A percentile compares a stretch with the other conserved stretches of the same genome.
Evolutionary conservation across 2,888 invertebrate genomes (phyloP).

Genomic region (Lasiommata megera): DNA sequence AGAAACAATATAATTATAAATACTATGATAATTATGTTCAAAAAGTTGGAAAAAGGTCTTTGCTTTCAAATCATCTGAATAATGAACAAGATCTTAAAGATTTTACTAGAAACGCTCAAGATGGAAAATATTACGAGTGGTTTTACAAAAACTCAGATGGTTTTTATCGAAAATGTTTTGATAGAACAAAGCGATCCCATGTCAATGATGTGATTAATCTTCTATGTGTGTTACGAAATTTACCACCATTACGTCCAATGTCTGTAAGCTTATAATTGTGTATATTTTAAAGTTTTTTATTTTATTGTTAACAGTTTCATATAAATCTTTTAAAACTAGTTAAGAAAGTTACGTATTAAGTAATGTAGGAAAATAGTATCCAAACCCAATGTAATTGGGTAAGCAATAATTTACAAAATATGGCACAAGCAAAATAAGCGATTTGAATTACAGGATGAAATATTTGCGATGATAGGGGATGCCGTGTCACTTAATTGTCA

Average conservation of each 20-base stretch:
- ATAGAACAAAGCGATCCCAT: slow-evolving; percentile 37
- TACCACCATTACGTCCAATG: slow-evolving; percentile 38
- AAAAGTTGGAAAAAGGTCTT: not conserved
- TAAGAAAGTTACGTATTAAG: too few species aligned
- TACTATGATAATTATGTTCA: not conserved
- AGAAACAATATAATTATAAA: not conserved
- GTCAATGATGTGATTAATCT: slow-evolving; percentile 31
- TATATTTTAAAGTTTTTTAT: not conserved
- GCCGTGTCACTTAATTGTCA: slow-evolving; percentile 41
- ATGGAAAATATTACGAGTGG: slow-evolving; percentile 36
- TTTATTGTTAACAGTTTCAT: too few species aligned
- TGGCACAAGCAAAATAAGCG: too few species aligned
- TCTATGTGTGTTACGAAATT: slow-evolving; percentile 38
- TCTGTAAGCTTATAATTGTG: slow-evolving; percentile 36
- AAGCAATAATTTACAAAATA: too few species aligned
- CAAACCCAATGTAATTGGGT: too few species aligned
- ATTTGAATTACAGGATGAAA: slow-evolving; percentile 42
- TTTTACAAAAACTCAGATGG: slow-evolving; percentile 44
- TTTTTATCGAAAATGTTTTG: slow-evolving; percentile 42
- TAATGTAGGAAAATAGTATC: too few species aligned
- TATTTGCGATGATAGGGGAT: slow-evolving; percentile 45
- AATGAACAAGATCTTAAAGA: not conserved
- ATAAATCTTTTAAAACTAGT: too few species aligned
- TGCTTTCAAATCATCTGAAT: not conserved
- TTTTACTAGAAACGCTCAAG: not conserved